Evolutionary conservation across 2,797 vertebrate species (phyloP).

Genomic region (Leucoraja ocellata): DNA sequence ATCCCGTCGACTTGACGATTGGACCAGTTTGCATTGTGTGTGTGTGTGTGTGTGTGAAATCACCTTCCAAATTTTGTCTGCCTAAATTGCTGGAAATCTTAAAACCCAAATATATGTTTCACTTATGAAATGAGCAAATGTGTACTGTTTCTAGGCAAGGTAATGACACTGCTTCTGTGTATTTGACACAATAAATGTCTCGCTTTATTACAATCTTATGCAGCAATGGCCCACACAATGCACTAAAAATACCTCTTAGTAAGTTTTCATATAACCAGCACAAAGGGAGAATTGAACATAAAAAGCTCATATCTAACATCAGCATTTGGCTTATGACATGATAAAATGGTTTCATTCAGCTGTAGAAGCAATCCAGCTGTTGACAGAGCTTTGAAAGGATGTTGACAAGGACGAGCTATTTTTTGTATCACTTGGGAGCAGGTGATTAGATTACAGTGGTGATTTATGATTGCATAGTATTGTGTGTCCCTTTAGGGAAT

Average conservation of each 20-base stretch:
- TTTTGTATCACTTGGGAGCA: conserved; percentile 13
- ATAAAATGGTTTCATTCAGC: conserved; percentile 28
- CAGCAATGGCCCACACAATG: background rate
- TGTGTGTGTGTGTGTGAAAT: too few species aligned
- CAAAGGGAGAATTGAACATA: background rate
- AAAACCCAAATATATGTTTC: background rate
- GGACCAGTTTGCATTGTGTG: too few species aligned
- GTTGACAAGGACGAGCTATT: conserved; percentile 24
- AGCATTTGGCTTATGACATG: background rate
- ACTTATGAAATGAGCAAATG: background rate
- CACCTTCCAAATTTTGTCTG: background rate
- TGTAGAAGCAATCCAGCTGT: conserved; percentile 11
- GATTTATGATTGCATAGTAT: conserved; percentile 22
- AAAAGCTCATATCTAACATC: background rate
- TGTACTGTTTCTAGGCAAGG: background rate
- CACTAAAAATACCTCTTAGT: background rate
- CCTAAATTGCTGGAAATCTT: background rate
- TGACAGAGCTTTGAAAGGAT: conserved; percentile 26
- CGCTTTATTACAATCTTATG: background rate
- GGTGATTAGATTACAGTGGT: conserved; percentile 32
- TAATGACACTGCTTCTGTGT: background rate
- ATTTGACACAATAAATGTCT: background rate
- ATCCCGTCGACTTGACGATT: too few species aligned
- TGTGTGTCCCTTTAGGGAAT: conserved; percentile 23
- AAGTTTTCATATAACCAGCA: background rate